phyloP scores from a whole-genome alignment of 2,113 vertebrate genomes.

The Tragulus kanchil region DNA sequence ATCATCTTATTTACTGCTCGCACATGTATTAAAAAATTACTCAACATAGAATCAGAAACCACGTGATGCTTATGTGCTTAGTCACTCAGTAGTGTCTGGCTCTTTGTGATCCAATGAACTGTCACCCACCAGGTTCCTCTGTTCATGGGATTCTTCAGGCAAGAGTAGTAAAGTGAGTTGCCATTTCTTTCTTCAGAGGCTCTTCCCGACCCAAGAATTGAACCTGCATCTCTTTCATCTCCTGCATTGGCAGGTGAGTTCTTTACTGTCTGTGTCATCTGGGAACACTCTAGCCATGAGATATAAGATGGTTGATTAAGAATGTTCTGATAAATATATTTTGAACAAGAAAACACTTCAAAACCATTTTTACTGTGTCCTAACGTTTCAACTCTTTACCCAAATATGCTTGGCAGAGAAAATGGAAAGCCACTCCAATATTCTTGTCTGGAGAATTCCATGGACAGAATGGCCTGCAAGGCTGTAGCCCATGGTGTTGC shows the following conservation, averaged over 20 bases:
- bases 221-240: neutral
- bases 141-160: neutral
- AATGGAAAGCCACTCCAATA: too few relatives aligned
- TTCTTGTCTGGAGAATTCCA: too few relatives aligned
- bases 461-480: too few relatives aligned
- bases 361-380: neutral
- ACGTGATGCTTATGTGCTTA: neutral
- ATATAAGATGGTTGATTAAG: neutral
- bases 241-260: neutral
- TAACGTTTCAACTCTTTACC: slow-evolving; percentile 45
- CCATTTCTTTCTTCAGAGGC: neutral
- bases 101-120: neutral
- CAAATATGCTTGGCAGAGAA: neutral
- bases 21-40: neutral
- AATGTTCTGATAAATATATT: slow-evolving; percentile 44
- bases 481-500: too few relatives aligned
- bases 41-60: neutral
- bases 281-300: neutral
- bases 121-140: neutral
- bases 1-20: neutral
- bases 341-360: slow-evolving; percentile 48
- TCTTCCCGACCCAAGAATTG: neutral
- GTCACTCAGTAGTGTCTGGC: neutral
- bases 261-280: neutral
- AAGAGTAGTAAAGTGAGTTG: neutral